Evolutionary conservation across 1,140 invertebrate genomes (phyloP).

Genomic region (Caenorhabditis latens): DNA sequence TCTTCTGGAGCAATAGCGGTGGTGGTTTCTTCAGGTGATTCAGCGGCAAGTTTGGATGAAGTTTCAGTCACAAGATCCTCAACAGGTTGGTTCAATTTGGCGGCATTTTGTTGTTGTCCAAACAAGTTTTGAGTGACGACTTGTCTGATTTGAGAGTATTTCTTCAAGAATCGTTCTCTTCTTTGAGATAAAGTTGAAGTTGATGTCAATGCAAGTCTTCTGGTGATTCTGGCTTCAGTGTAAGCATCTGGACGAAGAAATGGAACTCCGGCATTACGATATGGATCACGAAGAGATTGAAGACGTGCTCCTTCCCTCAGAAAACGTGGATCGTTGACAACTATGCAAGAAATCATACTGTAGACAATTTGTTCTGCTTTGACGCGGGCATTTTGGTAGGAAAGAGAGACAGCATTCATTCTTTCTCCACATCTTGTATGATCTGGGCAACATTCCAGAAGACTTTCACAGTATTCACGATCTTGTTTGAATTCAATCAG

Average conservation of each 20-base stretch:
- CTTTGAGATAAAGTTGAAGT: conserved; percentile 39
- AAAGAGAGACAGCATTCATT: conserved; percentile 62
- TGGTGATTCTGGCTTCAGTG: conserved; percentile 56
- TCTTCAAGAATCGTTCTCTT: conserved; percentile 48
- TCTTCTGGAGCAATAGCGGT: conserved; percentile 2
- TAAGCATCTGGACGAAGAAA: conserved; percentile 57
- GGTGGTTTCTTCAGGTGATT: not conserved
- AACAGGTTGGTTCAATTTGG: conserved; percentile 22
- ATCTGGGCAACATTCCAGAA: conserved; percentile 50
- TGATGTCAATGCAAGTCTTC: conserved; percentile 50
- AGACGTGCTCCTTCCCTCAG: conserved; percentile 43
- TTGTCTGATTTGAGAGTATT: conserved; percentile 52
- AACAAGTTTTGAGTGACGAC: conserved; percentile 40
- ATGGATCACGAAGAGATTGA: conserved; percentile 46
- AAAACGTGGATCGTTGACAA: conserved; percentile 43
- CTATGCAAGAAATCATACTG: conserved; percentile 51
- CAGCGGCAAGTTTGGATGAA: conserved; percentile 15
- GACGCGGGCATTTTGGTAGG: conserved; percentile 53
- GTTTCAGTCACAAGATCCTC: conserved; percentile 47
- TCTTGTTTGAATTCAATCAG: conserved; percentile 56
- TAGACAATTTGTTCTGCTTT: conserved; percentile 52
- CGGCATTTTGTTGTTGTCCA: conserved; percentile 25
- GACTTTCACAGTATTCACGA: conserved; percentile 48
- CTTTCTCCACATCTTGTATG: conserved; percentile 59
- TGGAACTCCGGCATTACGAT: conserved; percentile 54